Conservation (phyloP, 1,140 invertebrate genomes). For the Wasmannia auropunctata region DNA sequence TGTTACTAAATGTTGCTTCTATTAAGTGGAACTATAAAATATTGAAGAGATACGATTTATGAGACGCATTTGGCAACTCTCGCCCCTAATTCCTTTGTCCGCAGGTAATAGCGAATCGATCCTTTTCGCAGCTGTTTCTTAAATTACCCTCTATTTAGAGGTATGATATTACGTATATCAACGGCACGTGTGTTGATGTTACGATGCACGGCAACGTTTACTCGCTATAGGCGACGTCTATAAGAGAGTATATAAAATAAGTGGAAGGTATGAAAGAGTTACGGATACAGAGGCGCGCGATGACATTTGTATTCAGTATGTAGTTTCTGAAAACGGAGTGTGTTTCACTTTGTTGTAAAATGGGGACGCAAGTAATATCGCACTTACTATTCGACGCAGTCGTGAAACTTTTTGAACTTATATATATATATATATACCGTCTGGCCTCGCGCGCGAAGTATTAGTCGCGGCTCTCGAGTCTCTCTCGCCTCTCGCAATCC, state of each 20-base stretch:
- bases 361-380: slow-evolving; percentile 47
- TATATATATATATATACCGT: too few species aligned
- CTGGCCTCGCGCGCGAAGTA: slow-evolving; percentile 27
- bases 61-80: too few species aligned
- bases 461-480: slow-evolving; percentile 34
- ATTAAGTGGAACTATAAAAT: too few species aligned
- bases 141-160: neutral
- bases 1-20: too few species aligned
- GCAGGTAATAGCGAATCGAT: neutral
- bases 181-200: neutral
- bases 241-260: slow-evolving; percentile 10
- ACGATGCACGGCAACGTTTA: neutral
- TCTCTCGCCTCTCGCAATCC: neutral
- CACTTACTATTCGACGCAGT: slow-evolving; percentile 49
- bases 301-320: slow-evolving; percentile 52
- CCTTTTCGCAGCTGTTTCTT: neutral
- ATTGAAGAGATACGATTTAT: too few species aligned
- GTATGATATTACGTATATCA: neutral
- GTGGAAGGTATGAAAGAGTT: slow-evolving; percentile 13
- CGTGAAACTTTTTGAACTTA: slow-evolving; percentile 53
- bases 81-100: neutral
- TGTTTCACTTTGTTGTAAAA: slow-evolving; percentile 49
- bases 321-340: slow-evolving; percentile 53
- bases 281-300: neutral
- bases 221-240: neutral